These are phyloP conservation scores for Ornithorhynchus anatinus DNA, from an alignment of 2,113 vertebrate species.

Conservation along the genomic window DNA sequence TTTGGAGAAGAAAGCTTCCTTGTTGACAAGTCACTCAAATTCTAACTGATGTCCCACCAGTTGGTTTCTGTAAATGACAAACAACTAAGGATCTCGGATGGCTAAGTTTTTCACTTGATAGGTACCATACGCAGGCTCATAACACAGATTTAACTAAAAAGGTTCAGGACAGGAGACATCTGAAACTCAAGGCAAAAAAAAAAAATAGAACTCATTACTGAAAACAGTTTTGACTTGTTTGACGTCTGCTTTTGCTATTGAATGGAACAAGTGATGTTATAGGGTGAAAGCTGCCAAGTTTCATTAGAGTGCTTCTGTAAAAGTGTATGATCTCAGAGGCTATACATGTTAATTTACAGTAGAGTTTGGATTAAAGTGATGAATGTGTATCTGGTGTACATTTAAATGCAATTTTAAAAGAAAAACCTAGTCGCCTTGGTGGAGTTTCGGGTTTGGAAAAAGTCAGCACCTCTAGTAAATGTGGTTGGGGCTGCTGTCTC, in stretches of 20 bases:
- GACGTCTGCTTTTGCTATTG: slow-evolving; percentile 64
- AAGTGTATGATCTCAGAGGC: slow-evolving; percentile 80
- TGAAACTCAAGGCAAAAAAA: slow-evolving; percentile 53
- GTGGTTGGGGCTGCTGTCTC: background rate
- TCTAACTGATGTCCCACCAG: slow-evolving; percentile 37
- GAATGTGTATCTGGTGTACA: slow-evolving; percentile 59
- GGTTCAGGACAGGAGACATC: slow-evolving; percentile 18
- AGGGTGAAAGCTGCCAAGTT: slow-evolving; percentile 74
- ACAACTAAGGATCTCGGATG: background rate
- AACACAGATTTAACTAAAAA: slow-evolving; percentile 17
- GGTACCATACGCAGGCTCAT: slow-evolving; percentile 11
- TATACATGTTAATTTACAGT: slow-evolving; percentile 70
- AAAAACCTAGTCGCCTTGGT: slow-evolving; percentile 44
- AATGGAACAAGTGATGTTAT: slow-evolving; percentile 84
- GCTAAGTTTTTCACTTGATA: slow-evolving; percentile 36
- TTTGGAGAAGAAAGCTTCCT: slow-evolving; percentile 56
- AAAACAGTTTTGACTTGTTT: slow-evolving; percentile 63
- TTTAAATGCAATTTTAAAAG: slow-evolving; percentile 57
- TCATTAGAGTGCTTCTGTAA: slow-evolving; percentile 78
- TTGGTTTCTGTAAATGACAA: slow-evolving; percentile 50
- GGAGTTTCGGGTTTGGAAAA: slow-evolving; percentile 6
- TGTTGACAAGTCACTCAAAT: slow-evolving; percentile 45
- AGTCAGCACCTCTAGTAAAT: slow-evolving; percentile 10
- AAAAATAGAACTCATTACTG: slow-evolving; percentile 58
- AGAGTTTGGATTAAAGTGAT: slow-evolving; percentile 63